A percentile compares a stretch with the other conserved stretches of the same genome.
These are phyloP conservation scores for Eulemur macaco DNA, from an alignment of 2,113 vertebrate species.

Conservation along the genomic window DNA sequence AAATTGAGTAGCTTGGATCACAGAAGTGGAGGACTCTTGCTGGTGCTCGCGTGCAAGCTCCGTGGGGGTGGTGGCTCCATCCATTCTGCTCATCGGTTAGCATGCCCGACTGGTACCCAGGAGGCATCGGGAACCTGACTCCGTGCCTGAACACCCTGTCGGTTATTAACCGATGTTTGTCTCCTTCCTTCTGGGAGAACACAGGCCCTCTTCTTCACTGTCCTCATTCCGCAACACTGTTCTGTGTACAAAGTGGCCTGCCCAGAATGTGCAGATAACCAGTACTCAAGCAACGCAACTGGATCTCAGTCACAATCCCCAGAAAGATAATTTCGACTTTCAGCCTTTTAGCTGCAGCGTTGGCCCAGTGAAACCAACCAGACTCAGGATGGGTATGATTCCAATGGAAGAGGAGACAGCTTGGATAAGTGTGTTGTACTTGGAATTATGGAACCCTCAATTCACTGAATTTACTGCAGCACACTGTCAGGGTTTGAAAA, in stretches of 20 bases:
- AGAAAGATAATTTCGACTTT: not conserved
- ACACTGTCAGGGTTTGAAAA: not conserved
- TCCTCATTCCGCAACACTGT: not conserved
- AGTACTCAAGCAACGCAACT: accelerated
- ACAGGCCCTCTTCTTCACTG: not conserved
- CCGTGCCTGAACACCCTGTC: too few species aligned
- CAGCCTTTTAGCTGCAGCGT: too few species aligned
- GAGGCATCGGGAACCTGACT: not conserved
- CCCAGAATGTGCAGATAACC: not conserved
- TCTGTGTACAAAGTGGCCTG: not conserved
- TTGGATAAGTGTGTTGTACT: not conserved
- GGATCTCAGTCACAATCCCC: not conserved
- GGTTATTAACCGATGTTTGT: not conserved
- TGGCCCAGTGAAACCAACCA: not conserved
- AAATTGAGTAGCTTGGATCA: not conserved
- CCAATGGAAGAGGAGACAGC: not conserved
- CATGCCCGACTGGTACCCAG: accelerated
- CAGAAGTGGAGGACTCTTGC: accelerated
- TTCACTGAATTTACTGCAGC: not conserved
- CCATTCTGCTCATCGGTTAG: not conserved
- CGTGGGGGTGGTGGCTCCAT: accelerated
- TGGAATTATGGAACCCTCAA: not conserved
- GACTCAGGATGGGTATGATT: not conserved
- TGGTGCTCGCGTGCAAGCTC: not conserved
- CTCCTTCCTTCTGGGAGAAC: not conserved